A percentile compares a stretch with the other conserved stretches of the same genome.
Evolutionary conservation across 2,888 invertebrate genomes (phyloP).

Genomic region (Lapara coniferarum): DNA sequence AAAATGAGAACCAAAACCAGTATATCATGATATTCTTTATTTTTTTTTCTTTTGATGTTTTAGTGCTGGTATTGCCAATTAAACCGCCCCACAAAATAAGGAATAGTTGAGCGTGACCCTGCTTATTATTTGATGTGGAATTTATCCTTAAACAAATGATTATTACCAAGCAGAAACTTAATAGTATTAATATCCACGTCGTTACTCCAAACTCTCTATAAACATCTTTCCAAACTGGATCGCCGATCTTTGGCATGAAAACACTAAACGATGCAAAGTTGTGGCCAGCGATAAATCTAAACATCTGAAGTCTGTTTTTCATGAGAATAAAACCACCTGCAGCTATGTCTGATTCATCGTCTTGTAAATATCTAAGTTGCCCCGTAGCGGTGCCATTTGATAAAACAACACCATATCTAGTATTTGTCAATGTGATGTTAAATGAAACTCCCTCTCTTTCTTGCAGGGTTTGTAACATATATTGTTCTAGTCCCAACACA

Average conservation of each 20-base stretch:
- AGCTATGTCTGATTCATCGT: conserved; percentile 50
- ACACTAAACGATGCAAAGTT: conserved; percentile 50
- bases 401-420: conserved; percentile 51
- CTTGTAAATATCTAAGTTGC: conserved; percentile 49
- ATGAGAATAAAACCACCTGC: conserved; percentile 57
- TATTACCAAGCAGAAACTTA: conserved; percentile 41
- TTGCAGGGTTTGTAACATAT: conserved; percentile 53
- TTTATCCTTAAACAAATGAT: conserved; percentile 37
- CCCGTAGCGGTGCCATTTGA: conserved; percentile 57
- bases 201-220: conserved; percentile 52
- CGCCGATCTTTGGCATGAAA: conserved; percentile 47
- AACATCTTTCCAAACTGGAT: conserved; percentile 55
- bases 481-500: conserved; percentile 57
- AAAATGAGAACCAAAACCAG: conserved; percentile 68
- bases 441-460: conserved; percentile 45
- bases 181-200: conserved; percentile 58
- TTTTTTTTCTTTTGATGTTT: conserved; percentile 45
- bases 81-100: conserved; percentile 59
- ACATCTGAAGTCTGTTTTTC: conserved; percentile 53
- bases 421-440: conserved; percentile 42
- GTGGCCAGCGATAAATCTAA: conserved; percentile 61
- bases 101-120: conserved; percentile 40
- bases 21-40: conserved; percentile 50
- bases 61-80: conserved; percentile 49
- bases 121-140: conserved; percentile 36